Percentiles rank a stretch among this genome's conserved stretches.
Evolutionary conservation across 35 echinoderm and acorn worm genomes (phyloP).

Genomic region (Lytechinus variegatus): DNA sequence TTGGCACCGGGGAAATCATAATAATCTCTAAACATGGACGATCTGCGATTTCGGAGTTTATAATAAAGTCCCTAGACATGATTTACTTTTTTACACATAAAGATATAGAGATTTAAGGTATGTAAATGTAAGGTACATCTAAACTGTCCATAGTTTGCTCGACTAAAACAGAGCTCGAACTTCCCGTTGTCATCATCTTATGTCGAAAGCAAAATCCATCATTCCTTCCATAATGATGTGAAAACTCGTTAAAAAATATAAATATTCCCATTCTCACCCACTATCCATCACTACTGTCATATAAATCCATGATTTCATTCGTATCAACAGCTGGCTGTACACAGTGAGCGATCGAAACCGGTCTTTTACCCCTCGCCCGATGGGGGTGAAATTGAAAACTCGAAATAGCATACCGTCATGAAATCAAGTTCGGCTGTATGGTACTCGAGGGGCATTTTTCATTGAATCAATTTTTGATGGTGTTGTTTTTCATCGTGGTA

Average conservation of each 20-base stretch:
- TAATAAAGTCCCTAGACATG: no score
- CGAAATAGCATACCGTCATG: constrained; percentile 1
- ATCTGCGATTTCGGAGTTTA: no score
- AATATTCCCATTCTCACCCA: background rate
- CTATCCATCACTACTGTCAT: background rate
- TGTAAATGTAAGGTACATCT: no score
- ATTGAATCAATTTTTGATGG: background rate
- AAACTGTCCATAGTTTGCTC: no score
- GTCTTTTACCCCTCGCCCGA: background rate
- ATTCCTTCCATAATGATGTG: background rate
- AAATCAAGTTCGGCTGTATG: background rate
- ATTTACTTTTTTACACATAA: no score
- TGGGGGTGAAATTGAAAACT: constrained; percentile 2
- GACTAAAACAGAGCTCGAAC: background rate
- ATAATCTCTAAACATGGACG: no score
- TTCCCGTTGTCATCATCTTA: background rate
- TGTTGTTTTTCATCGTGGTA: background rate
- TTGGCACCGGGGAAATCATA: no score
- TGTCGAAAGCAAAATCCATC: background rate
- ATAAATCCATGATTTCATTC: background rate
- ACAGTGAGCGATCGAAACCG: background rate
- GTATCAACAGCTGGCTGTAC: background rate
- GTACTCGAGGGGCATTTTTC: background rate
- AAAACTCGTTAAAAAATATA: background rate
- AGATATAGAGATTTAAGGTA: no score